These are phyloP conservation scores for Philypnodon macrostomus DNA, from an alignment of 2,797 vertebrate genomes.

Conservation along the genomic window DNA sequence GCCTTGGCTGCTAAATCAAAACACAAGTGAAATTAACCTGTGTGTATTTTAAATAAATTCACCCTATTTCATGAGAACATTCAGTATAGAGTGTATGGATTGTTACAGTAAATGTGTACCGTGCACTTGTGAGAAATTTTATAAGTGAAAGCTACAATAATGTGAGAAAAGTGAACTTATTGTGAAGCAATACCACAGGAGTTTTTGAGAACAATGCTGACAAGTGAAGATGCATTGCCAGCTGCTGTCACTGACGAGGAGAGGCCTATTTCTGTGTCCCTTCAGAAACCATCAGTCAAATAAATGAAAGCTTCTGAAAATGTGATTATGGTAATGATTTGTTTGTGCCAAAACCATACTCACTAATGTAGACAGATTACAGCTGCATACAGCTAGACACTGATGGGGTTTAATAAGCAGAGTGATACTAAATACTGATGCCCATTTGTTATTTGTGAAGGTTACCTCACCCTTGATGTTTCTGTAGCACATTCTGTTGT, in stretches of 20 bases:
- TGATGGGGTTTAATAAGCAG: slow-evolving; percentile 25
- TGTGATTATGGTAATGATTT: slow-evolving; percentile 37
- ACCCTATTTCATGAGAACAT: too few relatives aligned
- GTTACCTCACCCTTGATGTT: not conserved
- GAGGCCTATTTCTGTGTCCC: slow-evolving; percentile 5
- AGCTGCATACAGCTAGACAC: slow-evolving; percentile 12
- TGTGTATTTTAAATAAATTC: too few relatives aligned
- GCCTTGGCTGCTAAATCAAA: slow-evolving; percentile 83
- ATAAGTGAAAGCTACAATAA: too few relatives aligned
- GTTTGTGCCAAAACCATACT: slow-evolving; percentile 14
- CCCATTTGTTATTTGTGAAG: slow-evolving; percentile 14
- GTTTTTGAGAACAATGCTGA: too few relatives aligned
- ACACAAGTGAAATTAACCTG: slow-evolving; percentile 75
- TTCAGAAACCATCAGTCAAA: slow-evolving; percentile 12
- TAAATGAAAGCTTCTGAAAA: slow-evolving; percentile 16
- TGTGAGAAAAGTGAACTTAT: too few relatives aligned
- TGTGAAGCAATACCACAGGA: too few relatives aligned
- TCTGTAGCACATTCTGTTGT: too few relatives aligned
- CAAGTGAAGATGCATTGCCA: slow-evolving; percentile 1
- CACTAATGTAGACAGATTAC: slow-evolving; percentile 19
- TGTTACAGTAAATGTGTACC: too few relatives aligned
- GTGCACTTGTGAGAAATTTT: too few relatives aligned
- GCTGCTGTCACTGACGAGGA: not conserved
- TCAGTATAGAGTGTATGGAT: too few relatives aligned
- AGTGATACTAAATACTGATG: not conserved